phyloP scores from a whole-genome alignment of 2,888 invertebrate species.

The Rotaria sp. region DNA sequence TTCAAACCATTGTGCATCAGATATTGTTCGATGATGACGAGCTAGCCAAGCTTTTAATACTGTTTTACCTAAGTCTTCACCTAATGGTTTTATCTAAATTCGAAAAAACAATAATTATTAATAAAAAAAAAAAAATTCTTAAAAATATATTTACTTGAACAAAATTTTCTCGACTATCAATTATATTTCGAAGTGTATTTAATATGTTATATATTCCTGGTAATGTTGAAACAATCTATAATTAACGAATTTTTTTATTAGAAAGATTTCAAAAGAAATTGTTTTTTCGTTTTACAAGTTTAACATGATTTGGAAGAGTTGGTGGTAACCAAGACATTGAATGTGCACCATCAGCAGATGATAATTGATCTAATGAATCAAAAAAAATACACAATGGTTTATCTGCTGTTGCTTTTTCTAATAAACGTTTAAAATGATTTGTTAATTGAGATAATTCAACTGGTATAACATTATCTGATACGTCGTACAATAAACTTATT shows the following conservation, averaged over 20 bases:
- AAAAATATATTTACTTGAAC: slow-evolving; percentile 66
- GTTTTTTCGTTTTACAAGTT: slow-evolving; percentile 59
- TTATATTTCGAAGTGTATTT: slow-evolving; percentile 67
- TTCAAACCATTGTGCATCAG: slow-evolving; percentile 79
- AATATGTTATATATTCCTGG: slow-evolving; percentile 43
- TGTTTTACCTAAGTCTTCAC: slow-evolving; percentile 84
- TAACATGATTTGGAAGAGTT: slow-evolving; percentile 75
- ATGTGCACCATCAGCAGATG: slow-evolving; percentile 84
- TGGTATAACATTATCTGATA: slow-evolving; percentile 71
- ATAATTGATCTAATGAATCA: slow-evolving; percentile 92
- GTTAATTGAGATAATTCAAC: slow-evolving; percentile 89
- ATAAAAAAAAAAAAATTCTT: neutral
- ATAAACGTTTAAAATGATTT: slow-evolving; percentile 84
- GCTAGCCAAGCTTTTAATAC: slow-evolving; percentile 83
- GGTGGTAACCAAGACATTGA: slow-evolving; percentile 93
- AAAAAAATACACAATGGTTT: slow-evolving; percentile 79
- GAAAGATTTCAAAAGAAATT: slow-evolving; percentile 56
- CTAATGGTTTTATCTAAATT: slow-evolving; percentile 60
- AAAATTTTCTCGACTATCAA: slow-evolving; percentile 79
- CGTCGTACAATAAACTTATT: slow-evolving; percentile 61
- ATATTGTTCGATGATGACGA: slow-evolving; percentile 63
- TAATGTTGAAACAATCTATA: slow-evolving; percentile 61
- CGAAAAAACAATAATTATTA: slow-evolving; percentile 45
- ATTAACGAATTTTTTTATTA: neutral
- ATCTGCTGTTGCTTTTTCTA: slow-evolving; percentile 59